Base-by-base conservation (phyloP, 2,797 vertebrate species). In the Periophthalmus magnuspinnatus region DNA sequence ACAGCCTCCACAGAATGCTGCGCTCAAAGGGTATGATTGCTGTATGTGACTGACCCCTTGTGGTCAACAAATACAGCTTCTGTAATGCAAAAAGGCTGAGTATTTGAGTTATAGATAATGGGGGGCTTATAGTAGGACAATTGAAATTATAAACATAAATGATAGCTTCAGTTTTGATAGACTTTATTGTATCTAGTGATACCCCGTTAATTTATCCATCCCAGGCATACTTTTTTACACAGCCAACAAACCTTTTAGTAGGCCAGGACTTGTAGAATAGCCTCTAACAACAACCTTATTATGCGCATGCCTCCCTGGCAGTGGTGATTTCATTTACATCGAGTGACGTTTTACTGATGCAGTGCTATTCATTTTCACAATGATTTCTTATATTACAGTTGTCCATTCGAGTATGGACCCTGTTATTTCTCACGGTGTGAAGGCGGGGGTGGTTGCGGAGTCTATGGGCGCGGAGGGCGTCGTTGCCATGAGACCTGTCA, bases 21-120 rank as follows among this genome's bases (percentile, higher is more conserved):
- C 22, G 36, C 36, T 24, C 34, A 22, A 24, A 14, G 17, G 22
- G 3, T n/a, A 17, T 2, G 28, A 58, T 3, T 33, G 22, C 75
- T 75, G 52, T 54, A 55, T 32, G 13, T 70, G 76, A 82, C 83
- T 86, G 86, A 8, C 88, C 88, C 55, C 89, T 84, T 57, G 80
- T 88, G 90, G 89, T 5, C 52, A 32, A 16, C 77, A 2, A 5
- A 32, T 50, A 28, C 48, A 82, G 71, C 67, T 45, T 60, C 22
- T 2, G 2, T 19, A n/a, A 60, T 2, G 57, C 57, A 61, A 63
- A 41, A 63, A 63, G 21, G 3, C 36, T 16, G n/a, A 21, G 41
- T 5, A 62, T 45, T 14, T 19, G 19, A 34, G 21, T 52, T 55
- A 22, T 3, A 8, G 52, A 22, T 22, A 5, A 21, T 13, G 21